Conservation (phyloP, 2,888 invertebrate species). For the Machimus atricapillus region DNA sequence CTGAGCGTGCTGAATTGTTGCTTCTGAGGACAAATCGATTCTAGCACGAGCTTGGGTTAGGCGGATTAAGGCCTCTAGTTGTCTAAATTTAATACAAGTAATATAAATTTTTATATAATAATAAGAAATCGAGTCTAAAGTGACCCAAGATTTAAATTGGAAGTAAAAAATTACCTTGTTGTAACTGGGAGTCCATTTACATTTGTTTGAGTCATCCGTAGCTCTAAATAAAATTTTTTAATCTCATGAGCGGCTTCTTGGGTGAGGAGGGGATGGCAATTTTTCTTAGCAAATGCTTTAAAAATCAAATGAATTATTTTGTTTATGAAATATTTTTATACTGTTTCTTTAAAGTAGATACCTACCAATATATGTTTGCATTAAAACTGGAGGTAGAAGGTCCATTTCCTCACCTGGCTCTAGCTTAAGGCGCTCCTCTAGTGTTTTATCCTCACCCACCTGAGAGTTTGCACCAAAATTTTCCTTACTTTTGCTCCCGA, state of each 20-base stretch:
- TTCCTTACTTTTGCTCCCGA: conserved; percentile 53
- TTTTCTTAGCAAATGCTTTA: conserved; percentile 82
- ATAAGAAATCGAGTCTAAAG: not conserved
- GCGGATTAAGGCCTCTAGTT: conserved; percentile 87
- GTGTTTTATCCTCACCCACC: conserved; percentile 59
- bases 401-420: conserved; percentile 71
- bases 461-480: conserved; percentile 52
- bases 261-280: conserved; percentile 81
- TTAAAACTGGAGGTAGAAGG: conserved; percentile 74
- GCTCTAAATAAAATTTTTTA: conserved; percentile 80
- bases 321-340: not conserved
- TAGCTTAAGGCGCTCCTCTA: conserved; percentile 55
- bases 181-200: conserved; percentile 82
- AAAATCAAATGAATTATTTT: not conserved
- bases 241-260: conserved; percentile 74
- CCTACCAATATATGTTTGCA: conserved; percentile 81
- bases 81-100: conserved; percentile 63
- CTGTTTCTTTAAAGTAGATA: not conserved
- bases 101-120: not conserved
- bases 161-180: conserved; percentile 61
- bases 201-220: conserved; percentile 73
- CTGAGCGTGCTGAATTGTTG: conserved; percentile 78
- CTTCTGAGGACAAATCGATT: conserved; percentile 82
- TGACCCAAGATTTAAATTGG: not conserved
- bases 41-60: conserved; percentile 89